Evolutionary conservation across 2,797 vertebrate genomes (phyloP), one percentile per base, ranked within the genome.

Genomic region (Channallabes apus): DNA sequence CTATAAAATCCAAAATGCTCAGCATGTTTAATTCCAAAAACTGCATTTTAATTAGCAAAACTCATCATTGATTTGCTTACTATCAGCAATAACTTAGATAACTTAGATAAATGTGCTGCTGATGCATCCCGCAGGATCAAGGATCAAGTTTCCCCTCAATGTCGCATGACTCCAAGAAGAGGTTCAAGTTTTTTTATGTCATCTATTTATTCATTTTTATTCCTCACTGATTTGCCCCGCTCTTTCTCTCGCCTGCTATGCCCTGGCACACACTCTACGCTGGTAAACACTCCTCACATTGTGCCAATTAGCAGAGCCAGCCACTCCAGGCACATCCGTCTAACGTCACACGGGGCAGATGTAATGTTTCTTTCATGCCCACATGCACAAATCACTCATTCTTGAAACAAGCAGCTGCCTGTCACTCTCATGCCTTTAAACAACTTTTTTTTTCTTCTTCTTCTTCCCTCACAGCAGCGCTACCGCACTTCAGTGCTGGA

Each of bases 281-380:
- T 73, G 92, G 82, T 6, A 90, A 90, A 94, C 89, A 96, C 88
- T 90, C 86, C 0, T 85, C 46, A 86, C 91, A 86, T 89, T 96
- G 91, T 94, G 91, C 51, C 78, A 17, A n/a, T 75, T 82, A 62
- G 69, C 77, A 64, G 83, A 73, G 82, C 67, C 8, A 6, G 84
- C 68, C 89, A 82, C 85, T 75, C 76, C 51, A 87, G 54, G 67
- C 85, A 81, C 83, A 80, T 85, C 83, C 80, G 83, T 85, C 72
- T 76, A 38, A 32, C 67, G 67, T 86, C 85, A 90, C 86, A 85
- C 79, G 83, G 68, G 82, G 61, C 76, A 85, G 86, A 86, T 68
- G 86, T 85, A 85, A 87, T 67, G 80, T 24, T 71, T 72, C 82
- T 80, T 62, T 54, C 82, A 22, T 8, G 17, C 58, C 80, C n/a